Percentiles rank a stretch among this genome's conserved stretches.
phyloP scores from a whole-genome alignment of 2,888 invertebrate genomes.

The Geotrupes spiniger region DNA sequence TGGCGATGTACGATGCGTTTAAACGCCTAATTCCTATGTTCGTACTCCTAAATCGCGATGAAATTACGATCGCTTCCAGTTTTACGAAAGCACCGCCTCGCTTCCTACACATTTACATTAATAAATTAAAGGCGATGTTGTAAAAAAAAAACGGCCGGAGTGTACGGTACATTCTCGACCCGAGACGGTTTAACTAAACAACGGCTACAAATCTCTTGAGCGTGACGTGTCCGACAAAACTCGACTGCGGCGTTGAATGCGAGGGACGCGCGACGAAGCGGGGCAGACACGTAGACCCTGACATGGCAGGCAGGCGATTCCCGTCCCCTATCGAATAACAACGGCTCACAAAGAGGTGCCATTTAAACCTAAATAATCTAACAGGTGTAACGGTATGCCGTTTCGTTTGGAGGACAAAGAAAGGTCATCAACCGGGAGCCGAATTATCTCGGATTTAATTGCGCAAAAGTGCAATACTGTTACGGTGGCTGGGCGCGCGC shows the following conservation, averaged over 20 bases:
- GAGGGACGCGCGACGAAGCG: not conserved
- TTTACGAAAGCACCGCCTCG: not conserved
- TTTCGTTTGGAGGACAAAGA: constrained; percentile 34
- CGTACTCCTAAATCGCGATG: too few species aligned
- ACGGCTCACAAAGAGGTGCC: constrained; percentile 21
- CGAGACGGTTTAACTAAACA: constrained; percentile 14
- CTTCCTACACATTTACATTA: constrained; percentile 1
- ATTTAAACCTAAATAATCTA: constrained; percentile 26
- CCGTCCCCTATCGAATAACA: constrained; percentile 22
- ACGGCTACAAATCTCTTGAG: constrained; percentile 19
- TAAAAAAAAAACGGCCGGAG: constrained; percentile 11
- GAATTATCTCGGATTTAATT: constrained; percentile 26
- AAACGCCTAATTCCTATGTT: too few species aligned
- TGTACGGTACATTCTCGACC: constrained; percentile 9
- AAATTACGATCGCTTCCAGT: too few species aligned
- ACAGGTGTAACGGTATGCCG: constrained; percentile 34
- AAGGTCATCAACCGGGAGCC: constrained; percentile 38
- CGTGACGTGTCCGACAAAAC: constrained; percentile 18
- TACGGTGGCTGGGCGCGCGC: constrained; percentile 11
- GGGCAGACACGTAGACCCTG: constrained; percentile 27
- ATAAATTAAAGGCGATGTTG: constrained; percentile 14
- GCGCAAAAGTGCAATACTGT: constrained; percentile 25
- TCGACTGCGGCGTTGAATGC: constrained; percentile 13
- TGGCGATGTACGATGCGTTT: too few species aligned
- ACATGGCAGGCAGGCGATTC: constrained; percentile 20